A percentile compares a stretch with the other conserved stretches of the same genome.
These are phyloP conservation scores for Zosterops japonicus DNA, from an alignment of 2,113 vertebrate genomes.

Conservation along the genomic window DNA sequence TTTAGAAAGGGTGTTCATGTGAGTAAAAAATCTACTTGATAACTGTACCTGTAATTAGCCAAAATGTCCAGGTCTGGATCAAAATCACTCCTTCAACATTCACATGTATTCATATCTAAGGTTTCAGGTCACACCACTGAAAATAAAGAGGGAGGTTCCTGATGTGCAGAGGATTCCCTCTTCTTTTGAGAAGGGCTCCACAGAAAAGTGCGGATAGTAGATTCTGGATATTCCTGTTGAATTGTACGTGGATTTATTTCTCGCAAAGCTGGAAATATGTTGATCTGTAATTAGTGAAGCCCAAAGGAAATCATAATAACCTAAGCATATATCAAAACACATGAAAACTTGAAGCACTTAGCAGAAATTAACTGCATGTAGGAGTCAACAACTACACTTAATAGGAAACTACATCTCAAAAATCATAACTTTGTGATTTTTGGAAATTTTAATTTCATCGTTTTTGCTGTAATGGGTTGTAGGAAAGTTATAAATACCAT, in stretches of 20 bases:
- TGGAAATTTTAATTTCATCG: background rate
- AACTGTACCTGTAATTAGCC: background rate
- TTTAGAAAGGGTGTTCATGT: background rate
- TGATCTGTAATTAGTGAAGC: background rate
- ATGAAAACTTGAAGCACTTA: background rate
- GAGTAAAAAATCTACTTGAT: background rate
- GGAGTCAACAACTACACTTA: background rate
- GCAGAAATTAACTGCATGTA: background rate
- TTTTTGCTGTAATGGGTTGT: background rate
- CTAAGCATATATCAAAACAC: background rate
- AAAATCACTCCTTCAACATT: background rate
- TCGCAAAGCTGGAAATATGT: background rate
- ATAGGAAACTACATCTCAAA: background rate
- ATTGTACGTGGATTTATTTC: background rate
- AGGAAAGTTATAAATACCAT: background rate
- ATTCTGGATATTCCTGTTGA: background rate
- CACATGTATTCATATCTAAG: background rate
- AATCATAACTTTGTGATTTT: background rate
- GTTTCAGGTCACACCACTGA: background rate
- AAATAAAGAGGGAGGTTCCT: background rate
- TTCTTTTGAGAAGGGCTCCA: background rate
- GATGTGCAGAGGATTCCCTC: background rate
- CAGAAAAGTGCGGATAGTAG: background rate
- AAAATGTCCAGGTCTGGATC: background rate
- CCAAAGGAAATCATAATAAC: background rate